A percentile compares a stretch with the other conserved stretches of the same genome.
Conservation (phyloP, 2,797 vertebrate genomes). For the Lepilemur septentrionalis region DNA sequence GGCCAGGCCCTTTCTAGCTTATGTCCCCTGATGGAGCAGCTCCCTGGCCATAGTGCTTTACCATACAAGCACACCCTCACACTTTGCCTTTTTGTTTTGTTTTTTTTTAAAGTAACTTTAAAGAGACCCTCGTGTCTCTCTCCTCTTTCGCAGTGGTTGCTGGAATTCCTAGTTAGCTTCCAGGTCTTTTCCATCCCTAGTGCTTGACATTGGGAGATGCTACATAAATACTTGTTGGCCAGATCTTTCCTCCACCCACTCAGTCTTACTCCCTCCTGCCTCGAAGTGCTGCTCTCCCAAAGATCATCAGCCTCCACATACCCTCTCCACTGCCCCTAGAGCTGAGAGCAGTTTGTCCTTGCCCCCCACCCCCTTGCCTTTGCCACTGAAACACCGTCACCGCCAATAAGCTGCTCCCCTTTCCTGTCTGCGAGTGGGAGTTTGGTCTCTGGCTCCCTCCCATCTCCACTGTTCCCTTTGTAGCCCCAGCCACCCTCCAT, state of each 20-base stretch:
- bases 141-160: not conserved
- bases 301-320: not conserved
- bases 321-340: not conserved
- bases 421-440: not conserved
- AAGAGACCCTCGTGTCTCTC: not conserved
- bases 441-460: not conserved
- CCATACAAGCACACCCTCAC: no score
- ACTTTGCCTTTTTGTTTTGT: not conserved
- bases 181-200: not conserved
- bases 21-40: not conserved
- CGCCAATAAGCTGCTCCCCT: not conserved
- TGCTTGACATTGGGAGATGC: not conserved
- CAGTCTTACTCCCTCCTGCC: not conserved
- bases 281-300: not conserved
- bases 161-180: not conserved
- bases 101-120: conserved; percentile 35
- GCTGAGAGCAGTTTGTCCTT: not conserved
- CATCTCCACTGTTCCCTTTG: not conserved
- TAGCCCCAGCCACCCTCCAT: not conserved
- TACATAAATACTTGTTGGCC: not conserved
- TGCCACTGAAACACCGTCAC: not conserved
- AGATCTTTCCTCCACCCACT: not conserved
- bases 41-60: not conserved
- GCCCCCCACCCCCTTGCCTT: not conserved
- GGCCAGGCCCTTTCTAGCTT: not conserved